Percentiles rank a stretch among this genome's conserved stretches.
These are phyloP conservation scores for Trachops cirrhosus DNA, from an alignment of 2,797 vertebrate genomes.

Conservation along the genomic window DNA sequence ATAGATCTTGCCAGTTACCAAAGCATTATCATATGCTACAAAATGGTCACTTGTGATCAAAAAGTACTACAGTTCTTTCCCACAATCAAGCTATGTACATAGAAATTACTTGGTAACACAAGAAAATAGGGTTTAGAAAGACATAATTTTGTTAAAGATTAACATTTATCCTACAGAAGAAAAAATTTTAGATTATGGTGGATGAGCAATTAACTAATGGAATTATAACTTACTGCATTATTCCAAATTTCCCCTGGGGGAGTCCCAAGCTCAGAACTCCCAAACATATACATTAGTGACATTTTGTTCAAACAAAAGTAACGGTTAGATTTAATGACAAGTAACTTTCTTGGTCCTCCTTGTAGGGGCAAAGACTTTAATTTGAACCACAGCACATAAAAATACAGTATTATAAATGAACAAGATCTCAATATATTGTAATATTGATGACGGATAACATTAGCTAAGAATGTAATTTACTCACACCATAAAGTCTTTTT, in stretches of 20 bases:
- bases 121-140: not conserved
- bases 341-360: not conserved
- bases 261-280: not conserved
- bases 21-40: not conserved
- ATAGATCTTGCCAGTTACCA: not conserved
- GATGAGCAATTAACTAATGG: not conserved
- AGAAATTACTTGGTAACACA: slow-evolving; percentile 6
- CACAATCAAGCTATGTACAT: slow-evolving; percentile 13
- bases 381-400: not conserved
- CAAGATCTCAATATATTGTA: not conserved
- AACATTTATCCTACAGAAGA: slow-evolving; percentile 37
- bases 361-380: not conserved
- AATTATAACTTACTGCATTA: not conserved
- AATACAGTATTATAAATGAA: not conserved
- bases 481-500: not conserved
- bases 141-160: slow-evolving; percentile 40
- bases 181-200: not conserved
- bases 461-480: not conserved
- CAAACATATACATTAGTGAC: not conserved
- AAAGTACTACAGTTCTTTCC: not conserved
- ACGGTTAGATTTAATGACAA: not conserved
- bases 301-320: not conserved
- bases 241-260: not conserved
- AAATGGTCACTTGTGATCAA: not conserved
- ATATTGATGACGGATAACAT: not conserved